phyloP scores from a whole-genome alignment of 2,797 vertebrate genomes.

The Monodelphis domestica region DNA sequence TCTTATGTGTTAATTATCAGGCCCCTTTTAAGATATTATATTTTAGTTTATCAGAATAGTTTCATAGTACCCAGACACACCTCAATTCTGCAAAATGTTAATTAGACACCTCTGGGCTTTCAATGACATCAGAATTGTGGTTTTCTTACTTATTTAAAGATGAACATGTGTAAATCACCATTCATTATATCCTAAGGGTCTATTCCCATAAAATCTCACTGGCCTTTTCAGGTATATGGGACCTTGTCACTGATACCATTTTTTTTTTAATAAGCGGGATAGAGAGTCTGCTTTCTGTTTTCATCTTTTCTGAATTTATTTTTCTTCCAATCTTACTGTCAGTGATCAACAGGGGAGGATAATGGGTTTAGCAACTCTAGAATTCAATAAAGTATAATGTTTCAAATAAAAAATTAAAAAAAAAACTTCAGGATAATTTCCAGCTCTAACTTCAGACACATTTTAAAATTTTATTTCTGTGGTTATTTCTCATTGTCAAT shows the following conservation, averaged over 20 bases:
- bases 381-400: slow-evolving; percentile 82
- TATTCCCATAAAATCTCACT: neutral
- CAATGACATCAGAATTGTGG: neutral
- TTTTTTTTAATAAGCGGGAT: neutral
- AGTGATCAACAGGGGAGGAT: slow-evolving; percentile 59
- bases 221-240: neutral
- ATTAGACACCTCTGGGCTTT: neutral
- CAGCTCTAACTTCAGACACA: slow-evolving; percentile 72
- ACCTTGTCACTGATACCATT: neutral
- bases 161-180: slow-evolving; percentile 67
- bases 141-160: slow-evolving; percentile 80
- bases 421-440: no score
- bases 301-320: slow-evolving; percentile 68
- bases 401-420: slow-evolving; percentile 79
- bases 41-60: neutral
- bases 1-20: neutral
- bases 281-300: slow-evolving; percentile 55
- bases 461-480: slow-evolving; percentile 51
- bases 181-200: slow-evolving; percentile 15
- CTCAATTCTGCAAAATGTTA: neutral
- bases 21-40: neutral
- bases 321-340: slow-evolving; percentile 65
- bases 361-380: slow-evolving; percentile 72
- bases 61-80: neutral
- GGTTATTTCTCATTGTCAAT: slow-evolving; percentile 64